phyloP scores from a whole-genome alignment of 2,113 vertebrate species.

The Caranx ignobilis region DNA sequence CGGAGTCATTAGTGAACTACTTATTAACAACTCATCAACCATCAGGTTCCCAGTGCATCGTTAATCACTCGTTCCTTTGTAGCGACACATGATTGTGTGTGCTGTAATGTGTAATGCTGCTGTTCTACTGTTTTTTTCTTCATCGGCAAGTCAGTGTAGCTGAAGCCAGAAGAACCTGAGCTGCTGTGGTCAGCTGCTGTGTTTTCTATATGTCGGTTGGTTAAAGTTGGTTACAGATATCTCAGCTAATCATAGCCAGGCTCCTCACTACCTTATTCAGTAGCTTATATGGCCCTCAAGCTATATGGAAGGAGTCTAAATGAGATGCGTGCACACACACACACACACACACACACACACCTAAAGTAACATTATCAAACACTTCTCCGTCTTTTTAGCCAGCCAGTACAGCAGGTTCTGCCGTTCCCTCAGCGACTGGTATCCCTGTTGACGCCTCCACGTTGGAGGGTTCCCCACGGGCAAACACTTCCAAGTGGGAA shows the following conservation, averaged over 20 bases:
- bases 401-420: conserved; percentile 21
- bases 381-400: conserved; percentile 47
- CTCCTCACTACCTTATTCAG: not conserved
- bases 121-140: no score
- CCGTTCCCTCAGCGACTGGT: conserved; percentile 55
- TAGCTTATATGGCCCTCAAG: not conserved
- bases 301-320: conserved; percentile 15
- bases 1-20: not conserved
- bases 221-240: conserved; percentile 2
- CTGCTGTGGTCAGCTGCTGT: not conserved
- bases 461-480: conserved; percentile 58
- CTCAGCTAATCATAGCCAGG: not conserved
- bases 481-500: conserved; percentile 55
- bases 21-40: not conserved
- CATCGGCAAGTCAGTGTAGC: no score
- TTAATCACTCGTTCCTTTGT: not conserved
- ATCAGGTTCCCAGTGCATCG: not conserved
- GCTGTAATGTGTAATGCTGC: not conserved
- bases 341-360: conserved; percentile 15
- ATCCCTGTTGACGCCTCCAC: conserved; percentile 52
- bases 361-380: conserved; percentile 58
- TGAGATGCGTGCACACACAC: conserved; percentile 23
- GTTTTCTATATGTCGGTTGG: not conserved
- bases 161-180: not conserved
- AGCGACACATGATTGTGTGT: not conserved